Evolutionary conservation across 2,797 vertebrate genomes (phyloP).

Genomic region (Nannoperca obscura): DNA sequence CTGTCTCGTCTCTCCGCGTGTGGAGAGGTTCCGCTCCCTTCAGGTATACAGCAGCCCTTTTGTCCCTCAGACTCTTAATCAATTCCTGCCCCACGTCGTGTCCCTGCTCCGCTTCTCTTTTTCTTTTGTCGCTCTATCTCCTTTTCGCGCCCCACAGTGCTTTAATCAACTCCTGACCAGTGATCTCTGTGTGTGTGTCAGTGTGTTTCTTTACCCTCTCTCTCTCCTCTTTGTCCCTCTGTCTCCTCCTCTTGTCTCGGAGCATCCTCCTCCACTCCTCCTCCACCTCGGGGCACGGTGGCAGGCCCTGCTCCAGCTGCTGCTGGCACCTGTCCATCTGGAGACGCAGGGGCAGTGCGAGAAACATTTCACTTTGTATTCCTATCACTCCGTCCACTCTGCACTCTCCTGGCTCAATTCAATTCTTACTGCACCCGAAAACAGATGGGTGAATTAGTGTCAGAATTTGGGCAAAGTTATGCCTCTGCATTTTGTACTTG

Average conservation of each 20-base stretch:
- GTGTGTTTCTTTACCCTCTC: conserved; percentile 82
- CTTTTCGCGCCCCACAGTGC: conserved; percentile 25
- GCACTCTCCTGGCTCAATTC: conserved; percentile 45
- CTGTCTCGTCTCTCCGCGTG: background rate
- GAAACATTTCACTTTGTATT: conserved; percentile 66
- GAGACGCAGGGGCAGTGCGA: conserved; percentile 49
- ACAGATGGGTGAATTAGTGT: conserved; percentile 66
- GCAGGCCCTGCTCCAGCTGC: conserved; percentile 87
- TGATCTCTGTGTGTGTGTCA: conserved; percentile 36
- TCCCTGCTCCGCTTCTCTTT: conserved; percentile 21
- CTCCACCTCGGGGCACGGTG: conserved; percentile 87
- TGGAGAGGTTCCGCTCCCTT: conserved; percentile 2
- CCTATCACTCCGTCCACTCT: conserved; percentile 45
- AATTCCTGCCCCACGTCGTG: conserved; percentile 22
- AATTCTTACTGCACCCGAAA: conserved; percentile 47
- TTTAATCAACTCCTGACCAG: conserved; percentile 47
- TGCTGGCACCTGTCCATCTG: conserved; percentile 85
- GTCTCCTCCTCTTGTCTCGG: conserved; percentile 81
- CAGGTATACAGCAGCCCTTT: conserved; percentile 20
- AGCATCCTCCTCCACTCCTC: conserved; percentile 86
- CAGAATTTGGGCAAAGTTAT: conserved; percentile 49
- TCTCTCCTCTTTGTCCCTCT: conserved; percentile 81
- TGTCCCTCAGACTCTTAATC: conserved; percentile 42
- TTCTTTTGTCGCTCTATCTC: conserved; percentile 37
- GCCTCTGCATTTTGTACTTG: conserved; percentile 36